Evolutionary conservation across 2,797 vertebrate genomes (phyloP).

Genomic region (Hypotaenidia philippensis): DNA sequence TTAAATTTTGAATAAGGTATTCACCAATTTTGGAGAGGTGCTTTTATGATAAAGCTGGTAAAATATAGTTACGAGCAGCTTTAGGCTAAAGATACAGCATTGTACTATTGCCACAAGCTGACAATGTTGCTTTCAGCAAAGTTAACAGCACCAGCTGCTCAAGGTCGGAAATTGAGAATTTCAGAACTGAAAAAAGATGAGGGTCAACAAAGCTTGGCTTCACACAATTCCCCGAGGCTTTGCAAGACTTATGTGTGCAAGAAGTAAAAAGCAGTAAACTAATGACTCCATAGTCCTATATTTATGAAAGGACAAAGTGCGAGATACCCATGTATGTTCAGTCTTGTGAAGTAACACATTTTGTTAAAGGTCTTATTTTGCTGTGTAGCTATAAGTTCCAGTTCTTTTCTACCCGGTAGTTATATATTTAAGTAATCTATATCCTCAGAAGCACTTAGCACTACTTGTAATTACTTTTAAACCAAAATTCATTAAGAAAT

Average conservation of each 20-base stretch:
- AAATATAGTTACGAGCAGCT: background rate
- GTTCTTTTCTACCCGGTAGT: background rate
- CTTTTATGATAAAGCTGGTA: background rate
- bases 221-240: background rate
- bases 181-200: background rate
- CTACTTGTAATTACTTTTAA: background rate
- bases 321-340: background rate
- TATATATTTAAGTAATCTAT: background rate
- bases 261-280: background rate
- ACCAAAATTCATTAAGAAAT: background rate
- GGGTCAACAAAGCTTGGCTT: background rate
- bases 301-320: background rate
- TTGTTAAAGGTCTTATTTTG: background rate
- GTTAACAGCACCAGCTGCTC: background rate
- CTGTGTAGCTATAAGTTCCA: background rate
- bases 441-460: background rate
- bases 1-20: background rate
- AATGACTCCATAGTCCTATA: background rate
- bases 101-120: background rate
- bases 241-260: background rate
- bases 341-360: background rate
- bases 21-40: background rate
- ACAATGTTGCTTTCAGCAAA: background rate
- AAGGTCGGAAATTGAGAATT: background rate
- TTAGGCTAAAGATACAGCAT: background rate